A percentile compares a stretch with the other conserved stretches of the same genome.
Evolutionary conservation across 2,888 invertebrate species (phyloP).

Genomic region (Anticlea derivata): DNA sequence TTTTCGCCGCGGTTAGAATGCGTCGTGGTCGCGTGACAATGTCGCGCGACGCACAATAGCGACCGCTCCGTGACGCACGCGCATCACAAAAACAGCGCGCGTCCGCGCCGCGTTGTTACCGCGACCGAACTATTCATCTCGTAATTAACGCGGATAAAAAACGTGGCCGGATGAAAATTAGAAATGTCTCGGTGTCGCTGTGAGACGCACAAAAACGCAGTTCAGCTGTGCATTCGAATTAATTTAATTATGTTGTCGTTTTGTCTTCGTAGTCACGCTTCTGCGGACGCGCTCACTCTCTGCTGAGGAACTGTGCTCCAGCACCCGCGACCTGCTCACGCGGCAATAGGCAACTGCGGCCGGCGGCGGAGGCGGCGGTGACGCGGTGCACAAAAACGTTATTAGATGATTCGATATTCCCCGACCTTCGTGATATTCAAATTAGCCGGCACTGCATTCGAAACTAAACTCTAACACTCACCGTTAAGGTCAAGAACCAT

Average conservation of each 20-base stretch:
- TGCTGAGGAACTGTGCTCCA: slow-evolving; percentile 23
- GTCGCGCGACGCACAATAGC: slow-evolving; percentile 32
- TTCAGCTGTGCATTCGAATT: slow-evolving; percentile 63
- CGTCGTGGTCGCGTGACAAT: slow-evolving; percentile 7
- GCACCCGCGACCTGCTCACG: background rate
- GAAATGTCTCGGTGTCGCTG: slow-evolving; percentile 72
- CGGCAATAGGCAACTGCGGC: background rate
- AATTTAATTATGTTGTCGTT: slow-evolving; percentile 74
- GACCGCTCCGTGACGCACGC: slow-evolving; percentile 64
- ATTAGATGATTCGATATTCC: slow-evolving; percentile 50
- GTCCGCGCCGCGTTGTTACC: slow-evolving; percentile 45
- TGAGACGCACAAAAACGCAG: slow-evolving; percentile 54
- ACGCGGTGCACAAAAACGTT: slow-evolving; percentile 47
- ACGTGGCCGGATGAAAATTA: slow-evolving; percentile 69
- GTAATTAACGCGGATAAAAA: slow-evolving; percentile 79
- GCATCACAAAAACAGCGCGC: slow-evolving; percentile 52
- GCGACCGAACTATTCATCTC: slow-evolving; percentile 64
- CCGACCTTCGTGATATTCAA: slow-evolving; percentile 46
- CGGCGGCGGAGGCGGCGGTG: background rate
- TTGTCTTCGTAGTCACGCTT: slow-evolving; percentile 56
- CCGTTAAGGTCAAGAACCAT: slow-evolving; percentile 81
- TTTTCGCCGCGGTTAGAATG: slow-evolving; percentile 22
- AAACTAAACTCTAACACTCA: slow-evolving; percentile 51
- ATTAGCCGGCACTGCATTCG: slow-evolving; percentile 33
- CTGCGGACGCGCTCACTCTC: slow-evolving; percentile 11